Evolutionary conservation across 2,113 vertebrate genomes (phyloP).

Genomic region (Progne subis): DNA sequence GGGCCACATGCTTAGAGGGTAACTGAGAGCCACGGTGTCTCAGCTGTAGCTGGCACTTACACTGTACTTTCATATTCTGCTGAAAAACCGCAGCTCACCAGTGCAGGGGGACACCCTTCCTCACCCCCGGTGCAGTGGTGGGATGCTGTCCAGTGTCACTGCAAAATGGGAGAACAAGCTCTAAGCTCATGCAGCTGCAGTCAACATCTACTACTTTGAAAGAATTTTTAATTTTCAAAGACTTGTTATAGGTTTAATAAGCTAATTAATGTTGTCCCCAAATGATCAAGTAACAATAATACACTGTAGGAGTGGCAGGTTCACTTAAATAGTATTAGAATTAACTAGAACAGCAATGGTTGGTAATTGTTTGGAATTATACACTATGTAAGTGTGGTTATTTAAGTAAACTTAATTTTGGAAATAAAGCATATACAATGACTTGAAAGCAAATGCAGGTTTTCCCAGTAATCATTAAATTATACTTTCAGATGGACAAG

Average conservation of each 20-base stretch:
- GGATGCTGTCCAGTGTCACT: not conserved
- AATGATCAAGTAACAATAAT: not conserved
- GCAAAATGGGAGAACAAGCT: accelerated
- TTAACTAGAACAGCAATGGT: not conserved
- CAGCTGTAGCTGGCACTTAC: not conserved
- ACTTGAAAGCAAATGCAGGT: not conserved
- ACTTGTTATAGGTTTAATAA: not conserved
- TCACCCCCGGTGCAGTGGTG: not conserved
- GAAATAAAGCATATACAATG: not conserved
- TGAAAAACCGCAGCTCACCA: not conserved
- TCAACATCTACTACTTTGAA: not conserved
- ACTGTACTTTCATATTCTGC: not conserved
- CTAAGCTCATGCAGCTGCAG: not conserved
- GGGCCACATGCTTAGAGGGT: accelerated
- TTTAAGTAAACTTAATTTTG: not conserved
- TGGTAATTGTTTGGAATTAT: not conserved
- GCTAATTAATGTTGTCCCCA: not conserved
- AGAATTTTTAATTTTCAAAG: not conserved
- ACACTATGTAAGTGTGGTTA: accelerated
- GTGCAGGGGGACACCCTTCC: not conserved
- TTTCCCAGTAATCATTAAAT: not conserved
- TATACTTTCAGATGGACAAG: not conserved
- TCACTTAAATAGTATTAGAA: not conserved
- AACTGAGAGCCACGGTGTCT: accelerated
- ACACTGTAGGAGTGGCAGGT: not conserved